phyloP scores from a whole-genome alignment of 2,797 vertebrate species.

The Sardinella longiceps region DNA sequence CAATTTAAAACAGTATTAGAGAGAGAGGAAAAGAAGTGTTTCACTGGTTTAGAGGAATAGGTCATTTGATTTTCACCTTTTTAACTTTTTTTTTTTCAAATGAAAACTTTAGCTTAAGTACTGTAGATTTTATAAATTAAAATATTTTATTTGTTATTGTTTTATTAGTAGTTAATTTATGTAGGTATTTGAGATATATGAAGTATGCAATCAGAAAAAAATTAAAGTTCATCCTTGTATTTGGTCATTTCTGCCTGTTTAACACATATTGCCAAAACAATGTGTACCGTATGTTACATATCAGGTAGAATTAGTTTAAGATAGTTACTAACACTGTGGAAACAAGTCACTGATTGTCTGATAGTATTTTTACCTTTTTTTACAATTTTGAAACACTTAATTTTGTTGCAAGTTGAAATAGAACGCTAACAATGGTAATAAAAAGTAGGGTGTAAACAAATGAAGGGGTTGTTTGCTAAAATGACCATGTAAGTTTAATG shows the following conservation, averaged over 20 bases:
- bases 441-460: too few relatives aligned
- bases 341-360: neutral
- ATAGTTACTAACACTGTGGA: neutral
- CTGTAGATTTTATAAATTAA: neutral
- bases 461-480: neutral
- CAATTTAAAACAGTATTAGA: slow-evolving; percentile 3
- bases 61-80: neutral
- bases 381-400: neutral
- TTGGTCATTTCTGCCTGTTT: neutral
- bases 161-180: slow-evolving; percentile 14
- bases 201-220: neutral
- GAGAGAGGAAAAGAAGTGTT: too few relatives aligned
- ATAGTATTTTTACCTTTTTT: slow-evolving; percentile 16
- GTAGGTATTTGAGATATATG: neutral
- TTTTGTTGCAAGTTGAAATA: neutral
- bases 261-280: neutral
- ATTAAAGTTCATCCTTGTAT: neutral
- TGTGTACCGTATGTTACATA: neutral
- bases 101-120: neutral
- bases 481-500: too few relatives aligned
- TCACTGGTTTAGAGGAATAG: neutral
- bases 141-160: neutral
- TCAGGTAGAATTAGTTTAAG: neutral
- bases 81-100: neutral
- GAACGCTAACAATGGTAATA: too few relatives aligned